Evolutionary conservation across 2,888 invertebrate species (phyloP).

Genomic region (Allolobophora icterica): DNA sequence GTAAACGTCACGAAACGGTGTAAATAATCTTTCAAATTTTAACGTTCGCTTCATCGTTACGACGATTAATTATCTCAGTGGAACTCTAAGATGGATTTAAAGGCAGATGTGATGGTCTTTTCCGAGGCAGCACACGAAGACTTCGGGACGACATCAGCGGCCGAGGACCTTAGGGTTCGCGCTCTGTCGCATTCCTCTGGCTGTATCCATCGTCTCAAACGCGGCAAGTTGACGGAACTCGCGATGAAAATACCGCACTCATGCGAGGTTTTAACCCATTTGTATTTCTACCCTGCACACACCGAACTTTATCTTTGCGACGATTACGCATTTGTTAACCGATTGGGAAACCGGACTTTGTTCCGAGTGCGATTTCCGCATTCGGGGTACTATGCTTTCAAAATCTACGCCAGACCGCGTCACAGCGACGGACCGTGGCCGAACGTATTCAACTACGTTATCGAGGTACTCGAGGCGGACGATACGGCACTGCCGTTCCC

Average conservation of each 20-base stretch:
- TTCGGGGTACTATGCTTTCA: neutral
- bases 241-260: neutral
- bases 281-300: constrained; percentile 12
- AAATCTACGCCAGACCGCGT: neutral
- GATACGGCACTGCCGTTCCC: neutral
- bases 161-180: neutral
- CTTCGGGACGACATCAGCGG: neutral
- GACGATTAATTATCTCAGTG: no score
- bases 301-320: constrained; percentile 18
- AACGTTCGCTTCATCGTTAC: no score
- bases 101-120: constrained; percentile 19
- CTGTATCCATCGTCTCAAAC: neutral
- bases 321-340: neutral
- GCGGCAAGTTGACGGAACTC: neutral
- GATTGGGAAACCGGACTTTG: neutral
- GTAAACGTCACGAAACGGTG: neutral
- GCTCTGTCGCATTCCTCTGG: constrained; percentile 18
- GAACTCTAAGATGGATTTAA: neutral
- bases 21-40: neutral
- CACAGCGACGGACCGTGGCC: neutral
- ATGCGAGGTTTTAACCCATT: neutral
- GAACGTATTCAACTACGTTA: constrained; percentile 20
- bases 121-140: constrained; percentile 10
- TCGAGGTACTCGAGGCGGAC: constrained; percentile 22
- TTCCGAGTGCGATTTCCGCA: neutral